phyloP scores from a whole-genome alignment of 2,113 vertebrate genomes.

The Tetrao urogallus region DNA sequence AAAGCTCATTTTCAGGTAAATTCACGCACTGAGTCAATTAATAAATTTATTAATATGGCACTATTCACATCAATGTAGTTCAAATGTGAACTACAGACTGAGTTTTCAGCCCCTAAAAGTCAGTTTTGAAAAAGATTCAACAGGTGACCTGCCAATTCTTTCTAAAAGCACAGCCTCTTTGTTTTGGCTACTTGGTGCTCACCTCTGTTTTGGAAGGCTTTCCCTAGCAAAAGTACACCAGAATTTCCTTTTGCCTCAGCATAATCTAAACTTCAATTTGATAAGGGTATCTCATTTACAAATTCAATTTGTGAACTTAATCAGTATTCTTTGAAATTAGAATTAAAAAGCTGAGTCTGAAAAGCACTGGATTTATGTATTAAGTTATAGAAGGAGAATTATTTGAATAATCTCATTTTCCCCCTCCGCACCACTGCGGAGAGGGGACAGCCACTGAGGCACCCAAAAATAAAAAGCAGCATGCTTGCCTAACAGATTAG shows the following conservation, averaged over 20 bases:
- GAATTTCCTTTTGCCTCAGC: background rate
- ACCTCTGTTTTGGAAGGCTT: background rate
- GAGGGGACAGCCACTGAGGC: background rate
- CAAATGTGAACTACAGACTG: background rate
- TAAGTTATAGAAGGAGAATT: background rate
- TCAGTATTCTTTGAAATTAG: background rate
- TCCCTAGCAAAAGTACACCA: background rate
- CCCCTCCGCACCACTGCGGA: background rate
- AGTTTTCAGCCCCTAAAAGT: background rate
- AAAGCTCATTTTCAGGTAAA: conserved; percentile 21
- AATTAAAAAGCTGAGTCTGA: background rate
- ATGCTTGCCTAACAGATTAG: background rate
- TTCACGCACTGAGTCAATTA: background rate
- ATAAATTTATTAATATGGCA: background rate
- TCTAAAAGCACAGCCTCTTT: background rate
- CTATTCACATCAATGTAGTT: background rate
- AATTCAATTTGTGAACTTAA: background rate
- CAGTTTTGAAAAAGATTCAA: conserved; percentile 5
- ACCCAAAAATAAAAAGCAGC: conserved; percentile 32
- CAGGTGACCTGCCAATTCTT: background rate
- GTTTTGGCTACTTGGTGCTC: background rate
- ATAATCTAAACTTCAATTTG: accelerated
- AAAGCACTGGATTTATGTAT: background rate
- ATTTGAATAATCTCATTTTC: background rate
- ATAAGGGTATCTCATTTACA: background rate